Evolutionary conservation across 2,888 invertebrate genomes (phyloP).

Genomic region (Plebejus anna): DNA sequence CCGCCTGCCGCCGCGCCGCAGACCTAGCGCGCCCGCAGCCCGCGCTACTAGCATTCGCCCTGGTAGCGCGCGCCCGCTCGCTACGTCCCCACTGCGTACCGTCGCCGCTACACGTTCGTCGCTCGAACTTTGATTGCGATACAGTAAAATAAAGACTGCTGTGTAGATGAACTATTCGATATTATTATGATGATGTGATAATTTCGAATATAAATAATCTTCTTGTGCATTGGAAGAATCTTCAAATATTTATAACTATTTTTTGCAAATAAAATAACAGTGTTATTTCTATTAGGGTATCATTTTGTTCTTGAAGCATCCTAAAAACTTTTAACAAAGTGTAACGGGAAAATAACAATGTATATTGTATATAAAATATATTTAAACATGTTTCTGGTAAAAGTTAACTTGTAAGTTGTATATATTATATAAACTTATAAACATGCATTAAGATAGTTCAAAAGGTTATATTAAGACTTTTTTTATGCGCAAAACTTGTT

Average conservation of each 20-base stretch:
- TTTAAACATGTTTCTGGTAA: not conserved
- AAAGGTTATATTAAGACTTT: not conserved
- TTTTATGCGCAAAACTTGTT: not conserved
- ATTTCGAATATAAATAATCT: not conserved
- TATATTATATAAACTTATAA: not conserved
- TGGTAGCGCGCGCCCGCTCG: slow-evolving; percentile 8
- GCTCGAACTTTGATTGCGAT: slow-evolving; percentile 10
- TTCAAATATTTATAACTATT: not conserved
- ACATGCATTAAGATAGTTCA: not conserved
- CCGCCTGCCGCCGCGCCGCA: slow-evolving; percentile 75
- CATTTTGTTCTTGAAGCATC: too few relatives aligned
- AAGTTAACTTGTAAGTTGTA: not conserved
- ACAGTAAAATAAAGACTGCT: slow-evolving; percentile 17
- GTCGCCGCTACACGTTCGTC: slow-evolving; percentile 52
- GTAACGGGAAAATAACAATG: not conserved
- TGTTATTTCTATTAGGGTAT: too few relatives aligned
- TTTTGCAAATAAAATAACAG: not conserved
- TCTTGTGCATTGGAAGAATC: not conserved
- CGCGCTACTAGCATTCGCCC: slow-evolving; percentile 30
- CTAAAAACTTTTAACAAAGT: too few relatives aligned
- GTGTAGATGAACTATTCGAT: not conserved
- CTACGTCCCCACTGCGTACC: not conserved
- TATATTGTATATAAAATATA: not conserved
- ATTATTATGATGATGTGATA: not conserved
- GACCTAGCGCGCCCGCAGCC: slow-evolving; percentile 48